Evolutionary conservation across 2,888 invertebrate species (phyloP).

Genomic region (Hipparchia semele): DNA sequence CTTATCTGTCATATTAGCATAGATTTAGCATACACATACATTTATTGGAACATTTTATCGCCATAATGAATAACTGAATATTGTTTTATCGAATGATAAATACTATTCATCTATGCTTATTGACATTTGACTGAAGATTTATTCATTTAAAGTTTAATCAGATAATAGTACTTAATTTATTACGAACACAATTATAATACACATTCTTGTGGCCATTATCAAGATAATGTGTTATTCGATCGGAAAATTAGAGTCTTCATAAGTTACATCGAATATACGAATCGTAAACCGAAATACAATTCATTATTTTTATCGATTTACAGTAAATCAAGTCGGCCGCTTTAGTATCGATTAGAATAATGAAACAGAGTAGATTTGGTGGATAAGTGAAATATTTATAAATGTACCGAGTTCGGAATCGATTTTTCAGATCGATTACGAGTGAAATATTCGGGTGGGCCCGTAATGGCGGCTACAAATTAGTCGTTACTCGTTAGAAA

Average conservation of each 20-base stretch:
- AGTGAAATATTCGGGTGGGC: conserved; percentile 58
- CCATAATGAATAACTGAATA: conserved; percentile 9
- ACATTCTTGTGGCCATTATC: conserved; percentile 12
- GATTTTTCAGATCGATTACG: conserved; percentile 60
- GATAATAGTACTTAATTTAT: conserved; percentile 26
- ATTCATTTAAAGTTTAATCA: conserved; percentile 18
- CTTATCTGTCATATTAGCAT: conserved; percentile 15
- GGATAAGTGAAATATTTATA: conserved; percentile 47
- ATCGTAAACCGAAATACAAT: conserved; percentile 57
- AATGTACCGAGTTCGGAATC: conserved; percentile 48
- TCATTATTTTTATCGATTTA: conserved; percentile 60
- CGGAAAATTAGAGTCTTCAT: conserved; percentile 35
- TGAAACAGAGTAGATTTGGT: conserved; percentile 63
- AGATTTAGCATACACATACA: conserved; percentile 12
- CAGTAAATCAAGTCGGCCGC: conserved; percentile 67
- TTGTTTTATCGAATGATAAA: not conserved
- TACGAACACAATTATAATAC: conserved; percentile 20
- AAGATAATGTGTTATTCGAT: conserved; percentile 36
- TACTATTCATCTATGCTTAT: not conserved
- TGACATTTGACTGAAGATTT: conserved; percentile 22
- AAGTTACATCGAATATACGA: conserved; percentile 47
- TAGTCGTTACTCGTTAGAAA: conserved; percentile 53
- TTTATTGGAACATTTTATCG: not conserved
- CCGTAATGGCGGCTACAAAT: conserved; percentile 45
- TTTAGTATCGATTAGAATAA: conserved; percentile 57